Percentiles rank a stretch among this genome's conserved stretches.
Evolutionary conservation across 2,113 vertebrate species (phyloP).

Genomic region (Corythornis madagascariensis): DNA sequence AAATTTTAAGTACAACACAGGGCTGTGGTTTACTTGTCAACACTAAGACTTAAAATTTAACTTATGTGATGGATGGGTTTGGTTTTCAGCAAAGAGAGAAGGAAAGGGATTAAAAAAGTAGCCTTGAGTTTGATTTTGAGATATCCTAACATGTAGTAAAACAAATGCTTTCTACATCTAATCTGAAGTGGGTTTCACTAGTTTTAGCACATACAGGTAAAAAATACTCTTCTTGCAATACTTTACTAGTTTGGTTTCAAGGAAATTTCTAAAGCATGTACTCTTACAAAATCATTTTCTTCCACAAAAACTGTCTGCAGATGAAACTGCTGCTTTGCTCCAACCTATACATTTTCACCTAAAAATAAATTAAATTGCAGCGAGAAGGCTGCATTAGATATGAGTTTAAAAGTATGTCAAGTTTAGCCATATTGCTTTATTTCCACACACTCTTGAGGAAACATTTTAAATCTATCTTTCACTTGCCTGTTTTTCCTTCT

Average conservation of each 20-base stretch:
- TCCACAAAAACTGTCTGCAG: neutral
- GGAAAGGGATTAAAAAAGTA: neutral
- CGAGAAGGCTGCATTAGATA: neutral
- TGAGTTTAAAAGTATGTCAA: fast-evolving
- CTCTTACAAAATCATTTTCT: neutral
- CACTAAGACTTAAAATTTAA: neutral
- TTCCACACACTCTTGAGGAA: neutral
- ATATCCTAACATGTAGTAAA: neutral
- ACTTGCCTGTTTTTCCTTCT: neutral
- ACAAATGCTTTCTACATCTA: neutral
- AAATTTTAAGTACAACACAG: neutral
- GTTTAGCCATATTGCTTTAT: neutral
- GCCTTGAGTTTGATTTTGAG: neutral
- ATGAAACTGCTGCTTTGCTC: neutral
- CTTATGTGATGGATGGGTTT: neutral
- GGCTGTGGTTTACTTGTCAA: neutral
- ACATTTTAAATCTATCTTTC: neutral
- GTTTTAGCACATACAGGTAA: neutral
- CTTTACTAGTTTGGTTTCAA: neutral
- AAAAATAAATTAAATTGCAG: neutral
- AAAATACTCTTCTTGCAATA: neutral
- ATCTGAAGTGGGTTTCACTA: neutral
- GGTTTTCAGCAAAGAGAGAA: neutral
- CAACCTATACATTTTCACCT: neutral
- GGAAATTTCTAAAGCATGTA: neutral